A percentile compares a stretch with the other conserved stretches of the same genome.
Conservation (phyloP, 2,113 vertebrate species). For the Dissostichus mawsoni region DNA sequence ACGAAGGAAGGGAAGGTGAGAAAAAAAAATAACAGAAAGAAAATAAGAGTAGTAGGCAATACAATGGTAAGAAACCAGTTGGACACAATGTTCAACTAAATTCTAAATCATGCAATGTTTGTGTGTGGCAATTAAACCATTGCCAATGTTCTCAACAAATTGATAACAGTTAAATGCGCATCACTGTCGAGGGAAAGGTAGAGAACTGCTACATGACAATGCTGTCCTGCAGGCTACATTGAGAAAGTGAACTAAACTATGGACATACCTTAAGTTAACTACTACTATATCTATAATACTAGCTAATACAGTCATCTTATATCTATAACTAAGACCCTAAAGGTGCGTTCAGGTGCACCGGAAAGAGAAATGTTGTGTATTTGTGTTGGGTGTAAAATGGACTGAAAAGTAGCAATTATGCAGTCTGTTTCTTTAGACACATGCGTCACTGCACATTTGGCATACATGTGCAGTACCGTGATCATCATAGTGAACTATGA, state of each 20-base stretch:
- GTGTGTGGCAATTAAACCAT: slow-evolving; percentile 5
- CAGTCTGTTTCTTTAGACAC: background rate
- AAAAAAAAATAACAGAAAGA: slow-evolving; percentile 5
- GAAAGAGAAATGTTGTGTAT: slow-evolving; percentile 48
- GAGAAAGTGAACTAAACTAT: slow-evolving; percentile 15
- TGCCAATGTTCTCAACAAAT: background rate
- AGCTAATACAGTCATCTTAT: background rate
- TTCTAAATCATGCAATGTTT: background rate
- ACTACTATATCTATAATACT: slow-evolving; percentile 30
- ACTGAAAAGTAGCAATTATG: background rate
- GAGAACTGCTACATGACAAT: background rate
- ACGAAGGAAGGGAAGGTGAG: slow-evolving; percentile 19
- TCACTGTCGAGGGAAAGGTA: background rate
- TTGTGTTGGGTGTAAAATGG: background rate
- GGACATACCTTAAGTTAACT: slow-evolving; percentile 8
- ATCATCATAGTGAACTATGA: background rate
- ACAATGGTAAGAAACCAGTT: slow-evolving; percentile 1
- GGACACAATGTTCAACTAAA: slow-evolving; percentile 22
- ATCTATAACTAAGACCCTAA: slow-evolving; percentile 15
- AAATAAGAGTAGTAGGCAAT: background rate
- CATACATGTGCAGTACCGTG: background rate
- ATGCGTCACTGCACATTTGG: background rate
- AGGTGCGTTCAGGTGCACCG: slow-evolving; percentile 70
- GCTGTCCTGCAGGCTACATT: background rate
- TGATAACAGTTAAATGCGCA: background rate